Evolutionary conservation across 1,140 invertebrate genomes (phyloP).

Genomic region (Laupala kohalensis): DNA sequence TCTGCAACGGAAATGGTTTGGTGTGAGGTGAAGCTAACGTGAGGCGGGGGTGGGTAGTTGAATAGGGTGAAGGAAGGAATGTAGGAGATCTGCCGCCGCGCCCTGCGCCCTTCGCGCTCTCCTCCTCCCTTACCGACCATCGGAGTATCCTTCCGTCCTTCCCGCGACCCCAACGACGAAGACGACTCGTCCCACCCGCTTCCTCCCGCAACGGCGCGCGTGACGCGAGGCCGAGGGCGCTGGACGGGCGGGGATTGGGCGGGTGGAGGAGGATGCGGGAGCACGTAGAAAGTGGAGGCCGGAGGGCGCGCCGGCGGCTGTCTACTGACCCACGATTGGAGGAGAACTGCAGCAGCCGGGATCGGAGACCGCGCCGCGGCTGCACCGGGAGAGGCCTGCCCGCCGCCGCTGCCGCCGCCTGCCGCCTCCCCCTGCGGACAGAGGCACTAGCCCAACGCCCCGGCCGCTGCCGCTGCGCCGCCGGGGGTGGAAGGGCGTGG

Average conservation of each 20-base stretch:
- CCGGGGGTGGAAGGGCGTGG: too few species aligned
- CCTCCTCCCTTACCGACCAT: too few species aligned
- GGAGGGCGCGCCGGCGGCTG: neutral
- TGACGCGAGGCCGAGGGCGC: too few species aligned
- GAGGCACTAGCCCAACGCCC: too few species aligned
- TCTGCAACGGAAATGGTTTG: slow-evolving; percentile 42
- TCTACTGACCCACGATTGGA: slow-evolving; percentile 69
- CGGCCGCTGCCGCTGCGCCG: too few species aligned
- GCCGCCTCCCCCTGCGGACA: neutral
- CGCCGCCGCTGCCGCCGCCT: slow-evolving; percentile 25
- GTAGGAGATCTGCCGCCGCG: neutral
- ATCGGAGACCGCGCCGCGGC: slow-evolving; percentile 73
- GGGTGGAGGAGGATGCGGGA: neutral
- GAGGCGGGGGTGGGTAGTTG: too few species aligned
- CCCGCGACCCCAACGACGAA: neutral
- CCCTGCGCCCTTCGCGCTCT: neutral
- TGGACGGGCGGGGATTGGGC: too few species aligned
- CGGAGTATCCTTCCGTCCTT: neutral
- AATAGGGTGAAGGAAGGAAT: too few species aligned
- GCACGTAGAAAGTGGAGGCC: neutral
- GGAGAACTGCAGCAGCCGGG: slow-evolving; percentile 74
- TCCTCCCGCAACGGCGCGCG: too few species aligned
- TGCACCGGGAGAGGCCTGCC: neutral
- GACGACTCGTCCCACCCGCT: too few species aligned
- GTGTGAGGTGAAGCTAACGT: neutral